Base-by-base conservation (phyloP, 2,797 vertebrate genomes). In the Sebastes iracundus region DNA sequence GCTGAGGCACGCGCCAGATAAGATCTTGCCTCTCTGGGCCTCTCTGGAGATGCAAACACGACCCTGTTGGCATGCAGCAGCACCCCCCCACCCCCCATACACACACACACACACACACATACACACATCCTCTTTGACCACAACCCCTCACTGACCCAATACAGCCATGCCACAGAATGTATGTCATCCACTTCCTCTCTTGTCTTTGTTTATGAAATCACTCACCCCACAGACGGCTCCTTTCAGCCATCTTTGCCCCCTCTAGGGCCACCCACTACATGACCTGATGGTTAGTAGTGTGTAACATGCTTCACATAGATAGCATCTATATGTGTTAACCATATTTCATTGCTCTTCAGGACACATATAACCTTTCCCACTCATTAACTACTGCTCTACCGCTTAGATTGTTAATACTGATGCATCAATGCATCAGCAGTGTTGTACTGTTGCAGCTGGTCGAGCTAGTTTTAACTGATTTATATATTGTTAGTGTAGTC, bases 1-100 rank as follows among this genome's bases (percentile, higher is more conserved):
- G 94, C 93, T 73, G 92, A 97, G 96, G 96, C 96, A 97, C 96
- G 94, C 90, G 96, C 96, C 96, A 96, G 96, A 96, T 96, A 96
- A 96, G 92, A 94, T 95, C 94, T 95, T 87, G 94, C 94, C 95
- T 94, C 93, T 93, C 93, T 90, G 86, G 93, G 95, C 95, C 94
- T 94, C 95, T 90, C 91, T 83, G 64, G 95, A 95, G 96, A 96
- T 90, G 93, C 96, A 96, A 97, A 96, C 93, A 94, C 93, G 92
- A 92, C 92, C 86, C 88, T 84, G 79, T 80, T 95, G 94, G 91
- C 95, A 95, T 70, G 88, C 88, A 93, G 90, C 67, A 65, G 38
- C 76, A 72, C 18, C 65, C 77, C 77, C 33, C 53, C 56, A 7
- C 27, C 62, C 49, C 38, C 6, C 14, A 22, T 69, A 22, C 33